Evolutionary conservation across 2,113 vertebrate species (phyloP).

Genomic region (Pristiophorus japonicus): DNA sequence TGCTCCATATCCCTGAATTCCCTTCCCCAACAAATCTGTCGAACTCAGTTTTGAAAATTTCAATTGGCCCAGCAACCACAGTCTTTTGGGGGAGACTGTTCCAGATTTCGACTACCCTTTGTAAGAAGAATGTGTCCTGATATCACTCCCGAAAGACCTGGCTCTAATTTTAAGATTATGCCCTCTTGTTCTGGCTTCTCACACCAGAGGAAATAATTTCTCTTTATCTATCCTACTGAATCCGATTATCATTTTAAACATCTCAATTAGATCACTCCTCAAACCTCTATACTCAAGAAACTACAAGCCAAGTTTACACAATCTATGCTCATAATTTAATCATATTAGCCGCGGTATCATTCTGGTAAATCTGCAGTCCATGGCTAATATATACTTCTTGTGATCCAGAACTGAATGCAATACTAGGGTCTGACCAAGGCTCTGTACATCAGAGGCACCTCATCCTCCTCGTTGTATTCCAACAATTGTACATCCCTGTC

Average conservation of each 20-base stretch:
- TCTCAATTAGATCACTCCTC: too few species aligned
- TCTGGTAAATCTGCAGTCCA: background rate
- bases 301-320: too few species aligned
- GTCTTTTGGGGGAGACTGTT: background rate
- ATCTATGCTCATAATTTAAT: too few species aligned
- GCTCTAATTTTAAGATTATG: background rate
- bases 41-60: background rate
- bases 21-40: background rate
- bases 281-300: too few species aligned
- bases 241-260: too few species aligned
- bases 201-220: background rate
- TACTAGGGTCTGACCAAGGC: background rate
- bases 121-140: background rate
- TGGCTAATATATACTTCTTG: background rate
- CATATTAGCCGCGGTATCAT: background rate
- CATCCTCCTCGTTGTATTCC: background rate
- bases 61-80: background rate
- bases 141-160: background rate
- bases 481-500: too few species aligned
- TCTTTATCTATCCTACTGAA: too few species aligned
- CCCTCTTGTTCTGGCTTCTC: background rate
- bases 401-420: background rate
- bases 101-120: background rate
- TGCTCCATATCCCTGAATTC: background rate
- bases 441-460: background rate